Conservation (phyloP, 2,888 invertebrate genomes). For the Fabriciana adippe region DNA sequence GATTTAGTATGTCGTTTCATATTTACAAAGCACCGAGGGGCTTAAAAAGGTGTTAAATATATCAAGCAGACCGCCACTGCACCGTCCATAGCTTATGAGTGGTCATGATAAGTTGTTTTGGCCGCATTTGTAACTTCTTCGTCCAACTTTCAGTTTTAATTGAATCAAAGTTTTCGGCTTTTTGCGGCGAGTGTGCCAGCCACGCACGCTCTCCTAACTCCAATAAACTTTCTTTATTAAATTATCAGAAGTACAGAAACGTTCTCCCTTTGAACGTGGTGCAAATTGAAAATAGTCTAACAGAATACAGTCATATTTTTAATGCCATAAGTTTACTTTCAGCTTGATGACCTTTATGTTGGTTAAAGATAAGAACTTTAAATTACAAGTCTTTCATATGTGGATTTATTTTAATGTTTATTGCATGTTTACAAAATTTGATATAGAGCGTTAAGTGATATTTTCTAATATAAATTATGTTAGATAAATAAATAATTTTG, state of each 20-base stretch:
- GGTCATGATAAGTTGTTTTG: slow-evolving; percentile 42
- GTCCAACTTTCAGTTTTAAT: slow-evolving; percentile 78
- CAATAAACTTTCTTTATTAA: slow-evolving; percentile 80
- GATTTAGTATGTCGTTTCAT: slow-evolving; percentile 51
- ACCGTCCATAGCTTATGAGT: slow-evolving; percentile 24
- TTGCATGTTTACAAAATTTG: too few species aligned
- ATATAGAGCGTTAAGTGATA: too few species aligned
- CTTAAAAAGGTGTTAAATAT: slow-evolving; percentile 13
- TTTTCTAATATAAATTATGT: too few species aligned
- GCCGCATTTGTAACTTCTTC: slow-evolving; percentile 70
- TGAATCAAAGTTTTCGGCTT: slow-evolving; percentile 82
- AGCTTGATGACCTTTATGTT: too few species aligned
- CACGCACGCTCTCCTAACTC: slow-evolving; percentile 74
- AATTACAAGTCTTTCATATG: too few species aligned
- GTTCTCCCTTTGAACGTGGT: slow-evolving; percentile 77
- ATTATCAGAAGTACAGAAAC: slow-evolving; percentile 81
- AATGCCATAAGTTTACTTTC: not conserved
- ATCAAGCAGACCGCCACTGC: slow-evolving; percentile 24
- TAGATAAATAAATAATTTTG: too few species aligned
- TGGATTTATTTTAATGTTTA: too few species aligned
- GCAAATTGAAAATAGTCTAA: slow-evolving; percentile 70
- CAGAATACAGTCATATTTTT: slow-evolving; percentile 53
- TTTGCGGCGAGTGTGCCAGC: slow-evolving; percentile 79
- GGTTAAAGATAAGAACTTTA: too few species aligned
- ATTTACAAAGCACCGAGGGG: slow-evolving; percentile 5